Evolutionary conservation across 2,888 invertebrate species (phyloP).

Genomic region (Thyatira batis): DNA sequence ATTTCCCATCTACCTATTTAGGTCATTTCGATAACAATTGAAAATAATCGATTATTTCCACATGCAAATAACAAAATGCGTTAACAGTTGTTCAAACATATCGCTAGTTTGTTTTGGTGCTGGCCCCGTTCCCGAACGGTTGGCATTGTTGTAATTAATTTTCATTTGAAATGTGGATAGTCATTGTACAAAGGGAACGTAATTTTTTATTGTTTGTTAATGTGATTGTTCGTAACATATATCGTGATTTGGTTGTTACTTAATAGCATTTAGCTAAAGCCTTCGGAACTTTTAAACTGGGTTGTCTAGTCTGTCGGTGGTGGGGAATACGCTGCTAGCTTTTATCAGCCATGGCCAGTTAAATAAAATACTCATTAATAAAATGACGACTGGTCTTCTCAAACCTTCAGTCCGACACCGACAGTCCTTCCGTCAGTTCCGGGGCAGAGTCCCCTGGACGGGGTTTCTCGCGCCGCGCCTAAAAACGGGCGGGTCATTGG

Average conservation of each 20-base stretch:
- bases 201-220: slow-evolving; percentile 9
- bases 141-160: slow-evolving; percentile 28
- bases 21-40: slow-evolving; percentile 28
- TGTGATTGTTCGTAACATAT: neutral
- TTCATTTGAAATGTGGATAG: slow-evolving; percentile 12
- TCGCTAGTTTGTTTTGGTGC: slow-evolving; percentile 14
- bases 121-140: slow-evolving; percentile 35
- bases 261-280: neutral
- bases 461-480: too few species aligned
- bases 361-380: too few species aligned
- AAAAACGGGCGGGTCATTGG: too few species aligned
- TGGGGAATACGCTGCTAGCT: too few species aligned
- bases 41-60: slow-evolving; percentile 38
- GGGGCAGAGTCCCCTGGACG: too few species aligned
- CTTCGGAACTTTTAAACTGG: neutral
- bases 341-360: too few species aligned
- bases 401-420: too few species aligned
- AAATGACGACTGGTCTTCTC: too few species aligned
- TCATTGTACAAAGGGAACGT: slow-evolving; percentile 3
- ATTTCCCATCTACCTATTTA: slow-evolving; percentile 15
- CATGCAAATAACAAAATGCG: slow-evolving; percentile 16
- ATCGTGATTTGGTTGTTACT: slow-evolving; percentile 1
- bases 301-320: too few species aligned
- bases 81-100: slow-evolving; percentile 52
- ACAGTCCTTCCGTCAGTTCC: too few species aligned